Percentiles rank a stretch among this genome's conserved stretches.
Evolutionary conservation across 2,888 invertebrate genomes (phyloP).

Genomic region (Drosophila maculinotata): DNA sequence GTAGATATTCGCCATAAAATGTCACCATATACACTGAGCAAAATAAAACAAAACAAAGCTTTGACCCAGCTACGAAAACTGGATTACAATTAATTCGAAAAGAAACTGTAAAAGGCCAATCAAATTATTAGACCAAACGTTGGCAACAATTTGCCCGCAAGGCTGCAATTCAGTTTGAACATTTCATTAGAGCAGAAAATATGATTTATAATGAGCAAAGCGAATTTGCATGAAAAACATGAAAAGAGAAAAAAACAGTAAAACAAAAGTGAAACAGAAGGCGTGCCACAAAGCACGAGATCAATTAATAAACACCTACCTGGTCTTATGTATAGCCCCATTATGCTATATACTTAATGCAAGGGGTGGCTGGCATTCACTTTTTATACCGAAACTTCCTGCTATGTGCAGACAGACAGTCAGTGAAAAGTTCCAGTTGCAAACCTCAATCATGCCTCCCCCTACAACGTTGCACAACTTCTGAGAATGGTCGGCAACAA

Average conservation of each 20-base stretch:
- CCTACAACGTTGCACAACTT: slow-evolving; percentile 51
- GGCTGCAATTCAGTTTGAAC: slow-evolving; percentile 52
- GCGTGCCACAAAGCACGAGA: slow-evolving; percentile 55
- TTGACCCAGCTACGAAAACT: slow-evolving; percentile 41
- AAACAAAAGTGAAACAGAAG: slow-evolving; percentile 52
- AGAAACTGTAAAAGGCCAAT: slow-evolving; percentile 27
- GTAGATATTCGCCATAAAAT: slow-evolving; percentile 29
- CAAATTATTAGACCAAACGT: slow-evolving; percentile 65
- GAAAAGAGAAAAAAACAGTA: slow-evolving; percentile 12
- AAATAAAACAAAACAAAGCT: slow-evolving; percentile 13
- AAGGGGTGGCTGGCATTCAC: slow-evolving; percentile 45
- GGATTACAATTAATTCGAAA: slow-evolving; percentile 26
- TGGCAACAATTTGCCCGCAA: slow-evolving; percentile 42
- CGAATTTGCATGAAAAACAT: slow-evolving; percentile 54
- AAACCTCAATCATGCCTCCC: slow-evolving; percentile 25
- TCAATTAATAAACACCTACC: slow-evolving; percentile 47
- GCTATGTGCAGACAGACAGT: slow-evolving; percentile 17
- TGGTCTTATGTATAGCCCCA: slow-evolving; percentile 7
- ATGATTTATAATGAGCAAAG: slow-evolving; percentile 56
- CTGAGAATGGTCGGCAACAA: slow-evolving; percentile 54
- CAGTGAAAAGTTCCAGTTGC: slow-evolving; percentile 36
- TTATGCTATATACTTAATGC: background rate
- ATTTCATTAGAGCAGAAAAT: slow-evolving; percentile 72
- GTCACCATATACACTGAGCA: slow-evolving; percentile 45
- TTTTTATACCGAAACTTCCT: slow-evolving; percentile 55